Evolutionary conservation across 2,113 vertebrate species (phyloP).

Genomic region (Chrysochloris asiatica): DNA sequence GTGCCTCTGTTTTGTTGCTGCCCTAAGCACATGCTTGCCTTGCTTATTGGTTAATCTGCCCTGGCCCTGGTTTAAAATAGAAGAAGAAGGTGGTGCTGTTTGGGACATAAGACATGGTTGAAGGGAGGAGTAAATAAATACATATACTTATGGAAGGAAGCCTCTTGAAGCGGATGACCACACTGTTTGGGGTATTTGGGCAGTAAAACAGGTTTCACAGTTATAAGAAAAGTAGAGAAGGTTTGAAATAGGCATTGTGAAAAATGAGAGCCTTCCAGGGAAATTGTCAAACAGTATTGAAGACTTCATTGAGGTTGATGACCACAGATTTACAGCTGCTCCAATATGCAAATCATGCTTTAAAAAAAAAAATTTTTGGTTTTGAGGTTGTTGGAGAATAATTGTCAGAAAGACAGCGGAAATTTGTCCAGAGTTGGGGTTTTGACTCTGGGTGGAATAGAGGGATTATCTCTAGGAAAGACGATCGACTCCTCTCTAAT

Average conservation of each 20-base stretch:
- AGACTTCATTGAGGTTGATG: background rate
- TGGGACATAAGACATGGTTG: background rate
- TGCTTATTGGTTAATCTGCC: background rate
- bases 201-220: background rate
- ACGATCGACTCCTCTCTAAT: background rate
- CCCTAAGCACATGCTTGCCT: background rate
- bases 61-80: background rate
- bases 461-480: background rate
- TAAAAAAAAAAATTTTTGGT: too few relatives aligned
- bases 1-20: background rate
- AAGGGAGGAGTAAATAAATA: background rate
- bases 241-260: background rate
- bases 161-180: background rate
- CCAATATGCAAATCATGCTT: background rate
- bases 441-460: background rate
- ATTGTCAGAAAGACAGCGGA: background rate
- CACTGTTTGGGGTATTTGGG: background rate
- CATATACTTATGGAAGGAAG: too few relatives aligned
- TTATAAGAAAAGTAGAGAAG: slow-evolving; percentile 20
- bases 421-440: background rate
- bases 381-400: too few relatives aligned
- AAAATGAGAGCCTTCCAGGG: slow-evolving; percentile 7
- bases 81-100: background rate
- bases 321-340: background rate
- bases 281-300: background rate